A percentile compares a stretch with the other conserved stretches of the same genome.
These are phyloP conservation scores for Caenorhabditis tropicalis DNA, from an alignment of 1,140 invertebrate genomes.

Conservation along the genomic window DNA sequence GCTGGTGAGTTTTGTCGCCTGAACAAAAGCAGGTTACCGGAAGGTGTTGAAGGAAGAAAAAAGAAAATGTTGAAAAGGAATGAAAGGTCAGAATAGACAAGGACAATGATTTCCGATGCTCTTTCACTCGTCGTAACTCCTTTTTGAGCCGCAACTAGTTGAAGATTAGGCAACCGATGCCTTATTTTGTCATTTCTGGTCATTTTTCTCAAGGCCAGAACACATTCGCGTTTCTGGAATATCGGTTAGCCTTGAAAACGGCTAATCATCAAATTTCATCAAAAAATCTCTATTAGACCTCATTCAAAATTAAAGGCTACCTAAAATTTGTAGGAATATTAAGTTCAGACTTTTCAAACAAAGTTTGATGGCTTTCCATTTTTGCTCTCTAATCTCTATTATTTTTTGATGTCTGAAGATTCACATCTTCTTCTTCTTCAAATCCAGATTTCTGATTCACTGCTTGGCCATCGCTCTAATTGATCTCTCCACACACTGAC, in stretches of 20 bases:
- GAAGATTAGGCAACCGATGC: conserved; percentile 26
- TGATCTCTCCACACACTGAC: conserved; percentile 8
- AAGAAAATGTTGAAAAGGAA: conserved; percentile 37
- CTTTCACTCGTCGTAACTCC: background rate
- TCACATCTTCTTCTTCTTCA: background rate
- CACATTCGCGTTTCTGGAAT: no score
- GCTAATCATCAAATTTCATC: no score
- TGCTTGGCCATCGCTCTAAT: background rate
- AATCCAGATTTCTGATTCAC: background rate
- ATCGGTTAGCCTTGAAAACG: no score
- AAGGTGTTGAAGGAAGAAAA: conserved; percentile 19
- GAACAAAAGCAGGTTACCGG: conserved; percentile 26
- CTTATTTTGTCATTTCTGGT: background rate
- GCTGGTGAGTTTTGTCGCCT: background rate
- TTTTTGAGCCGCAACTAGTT: conserved; percentile 12
- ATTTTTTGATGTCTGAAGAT: background rate
- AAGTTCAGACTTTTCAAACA: no score
- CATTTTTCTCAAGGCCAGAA: background rate
- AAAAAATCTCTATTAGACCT: no score
- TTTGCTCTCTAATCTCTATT: background rate
- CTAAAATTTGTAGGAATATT: no score
- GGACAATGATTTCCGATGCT: conserved; percentile 29
- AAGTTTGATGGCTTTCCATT: no score
- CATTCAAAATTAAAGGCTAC: no score
- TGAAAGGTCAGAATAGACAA: conserved; percentile 35